Conservation (phyloP, 2,113 vertebrate genomes). For the Anolis carolinensis region DNA sequence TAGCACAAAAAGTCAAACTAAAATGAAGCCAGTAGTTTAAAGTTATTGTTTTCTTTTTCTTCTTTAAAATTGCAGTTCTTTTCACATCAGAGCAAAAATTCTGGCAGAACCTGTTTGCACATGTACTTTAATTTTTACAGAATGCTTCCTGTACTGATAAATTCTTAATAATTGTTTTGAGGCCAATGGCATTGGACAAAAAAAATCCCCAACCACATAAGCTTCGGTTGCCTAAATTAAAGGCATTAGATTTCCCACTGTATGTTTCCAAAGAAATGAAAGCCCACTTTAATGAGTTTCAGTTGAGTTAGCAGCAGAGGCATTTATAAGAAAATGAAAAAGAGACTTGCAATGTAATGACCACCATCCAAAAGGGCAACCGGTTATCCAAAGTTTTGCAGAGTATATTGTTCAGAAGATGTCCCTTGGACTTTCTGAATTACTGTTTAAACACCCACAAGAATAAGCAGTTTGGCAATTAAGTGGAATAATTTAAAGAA, state of each 20-base stretch:
- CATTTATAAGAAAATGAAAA: constrained; percentile 4
- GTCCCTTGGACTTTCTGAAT: background rate
- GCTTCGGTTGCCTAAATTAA: background rate
- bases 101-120: background rate
- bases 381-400: background rate
- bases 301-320: background rate
- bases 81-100: background rate
- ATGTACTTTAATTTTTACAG: background rate
- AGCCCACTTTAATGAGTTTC: constrained; percentile 2
- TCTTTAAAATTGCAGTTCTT: background rate
- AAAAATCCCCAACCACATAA: background rate
- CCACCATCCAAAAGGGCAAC: background rate
- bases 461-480: background rate
- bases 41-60: background rate
- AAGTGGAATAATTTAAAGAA: background rate
- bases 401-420: background rate
- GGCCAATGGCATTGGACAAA: background rate
- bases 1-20: background rate
- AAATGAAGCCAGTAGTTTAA: background rate
- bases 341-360: background rate
- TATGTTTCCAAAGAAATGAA: background rate
- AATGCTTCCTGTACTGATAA: background rate
- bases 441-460: background rate
- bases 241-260: background rate
- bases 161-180: constrained; percentile 5